phyloP scores from a whole-genome alignment of 2,797 vertebrate genomes.

The Acanthornis magna region DNA sequence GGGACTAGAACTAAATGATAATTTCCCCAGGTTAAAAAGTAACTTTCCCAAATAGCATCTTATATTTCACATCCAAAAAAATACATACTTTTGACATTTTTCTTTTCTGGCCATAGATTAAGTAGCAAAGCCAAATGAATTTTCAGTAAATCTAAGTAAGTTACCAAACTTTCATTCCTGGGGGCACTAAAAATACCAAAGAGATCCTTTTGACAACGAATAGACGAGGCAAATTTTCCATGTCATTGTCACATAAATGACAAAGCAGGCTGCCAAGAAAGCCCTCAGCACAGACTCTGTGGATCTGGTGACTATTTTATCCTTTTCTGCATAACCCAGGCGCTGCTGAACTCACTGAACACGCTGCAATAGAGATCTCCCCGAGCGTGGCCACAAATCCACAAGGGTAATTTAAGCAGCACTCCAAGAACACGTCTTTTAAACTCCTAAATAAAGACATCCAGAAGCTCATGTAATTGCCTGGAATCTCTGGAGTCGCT shows the following conservation, averaged over 20 bases:
- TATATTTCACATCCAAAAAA: background rate
- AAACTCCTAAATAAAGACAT: slow-evolving; percentile 43
- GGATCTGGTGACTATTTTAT: background rate
- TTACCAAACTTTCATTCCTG: background rate
- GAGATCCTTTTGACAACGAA: background rate
- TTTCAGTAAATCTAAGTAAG: background rate
- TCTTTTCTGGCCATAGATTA: background rate
- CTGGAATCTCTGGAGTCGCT: slow-evolving; percentile 21
- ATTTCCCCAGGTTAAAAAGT: background rate
- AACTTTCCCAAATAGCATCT: background rate
- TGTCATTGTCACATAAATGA: background rate
- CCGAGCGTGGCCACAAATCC: background rate
- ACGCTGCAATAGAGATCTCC: background rate
- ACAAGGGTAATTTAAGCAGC: slow-evolving; percentile 7
- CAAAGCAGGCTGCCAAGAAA: background rate
- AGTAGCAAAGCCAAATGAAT: background rate
- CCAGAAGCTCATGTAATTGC: slow-evolving; percentile 36
- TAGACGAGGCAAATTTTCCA: background rate
- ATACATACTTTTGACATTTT: accelerated
- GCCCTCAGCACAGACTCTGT: background rate
- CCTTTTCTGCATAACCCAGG: background rate
- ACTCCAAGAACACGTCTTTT: background rate
- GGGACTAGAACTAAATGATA: background rate
- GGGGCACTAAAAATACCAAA: background rate
- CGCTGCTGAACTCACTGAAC: background rate